Conservation (phyloP, 2,113 vertebrate species). For the Hymenochirus boettgeri region DNA sequence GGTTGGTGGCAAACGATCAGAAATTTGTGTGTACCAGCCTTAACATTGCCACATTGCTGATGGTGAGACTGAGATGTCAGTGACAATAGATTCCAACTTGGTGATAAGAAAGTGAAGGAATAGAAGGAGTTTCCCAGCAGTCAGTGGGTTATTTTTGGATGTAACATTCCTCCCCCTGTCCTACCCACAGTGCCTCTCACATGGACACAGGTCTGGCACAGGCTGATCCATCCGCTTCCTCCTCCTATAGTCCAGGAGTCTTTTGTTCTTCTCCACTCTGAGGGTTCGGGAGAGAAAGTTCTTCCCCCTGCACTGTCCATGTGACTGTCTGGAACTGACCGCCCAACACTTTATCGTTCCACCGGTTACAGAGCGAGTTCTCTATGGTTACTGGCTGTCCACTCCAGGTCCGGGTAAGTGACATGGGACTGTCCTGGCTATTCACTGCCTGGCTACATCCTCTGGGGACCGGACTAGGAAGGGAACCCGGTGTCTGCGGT, state of each 20-base stretch:
- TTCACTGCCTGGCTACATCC: no score
- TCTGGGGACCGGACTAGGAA: no score
- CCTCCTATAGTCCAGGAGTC: slow-evolving; percentile 51
- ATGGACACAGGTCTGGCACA: slow-evolving; percentile 30
- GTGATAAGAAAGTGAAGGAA: slow-evolving; percentile 36
- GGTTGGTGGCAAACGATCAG: no score
- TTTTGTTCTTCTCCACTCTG: slow-evolving; percentile 54
- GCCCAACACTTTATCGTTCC: slow-evolving; percentile 40
- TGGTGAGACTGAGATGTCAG: no score
- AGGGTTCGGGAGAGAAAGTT: slow-evolving; percentile 40
- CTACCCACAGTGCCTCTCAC: no score
- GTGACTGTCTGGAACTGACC: slow-evolving; percentile 46
- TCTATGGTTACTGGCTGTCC: not conserved
- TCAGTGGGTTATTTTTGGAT: slow-evolving; percentile 62
- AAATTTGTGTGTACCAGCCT: no score
- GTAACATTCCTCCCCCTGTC: slow-evolving; percentile 51
- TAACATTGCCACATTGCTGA: no score
- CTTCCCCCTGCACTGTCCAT: slow-evolving; percentile 25
- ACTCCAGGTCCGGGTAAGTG: slow-evolving; percentile 65
- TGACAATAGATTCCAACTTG: slow-evolving; percentile 3
- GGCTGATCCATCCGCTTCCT: no score
- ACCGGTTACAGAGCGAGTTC: slow-evolving; percentile 8
- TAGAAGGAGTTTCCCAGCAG: slow-evolving; percentile 31
- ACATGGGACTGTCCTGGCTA: no score
- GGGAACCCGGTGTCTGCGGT: no score